Evolutionary conservation across 2,888 invertebrate species (phyloP).

Genomic region (Polia nebulosa): DNA sequence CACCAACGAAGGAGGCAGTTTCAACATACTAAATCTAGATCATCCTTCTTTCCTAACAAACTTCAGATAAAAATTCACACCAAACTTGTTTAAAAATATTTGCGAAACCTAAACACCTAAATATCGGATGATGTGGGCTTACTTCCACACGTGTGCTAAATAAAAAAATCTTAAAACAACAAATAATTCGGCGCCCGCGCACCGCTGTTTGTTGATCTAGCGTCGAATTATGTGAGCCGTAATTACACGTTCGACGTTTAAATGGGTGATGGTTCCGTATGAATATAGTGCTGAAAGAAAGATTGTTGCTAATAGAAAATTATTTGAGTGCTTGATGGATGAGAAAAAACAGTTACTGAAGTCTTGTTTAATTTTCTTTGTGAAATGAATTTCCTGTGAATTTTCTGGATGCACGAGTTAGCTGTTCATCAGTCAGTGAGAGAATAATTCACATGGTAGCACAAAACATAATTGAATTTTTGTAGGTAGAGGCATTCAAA

Average conservation of each 20-base stretch:
- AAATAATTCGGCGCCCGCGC: conserved; percentile 72
- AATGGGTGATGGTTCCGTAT: conserved; percentile 58
- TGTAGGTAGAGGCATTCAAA: background rate
- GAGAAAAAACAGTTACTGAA: conserved; percentile 35
- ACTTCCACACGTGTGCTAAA: conserved; percentile 73
- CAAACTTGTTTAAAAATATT: conserved; percentile 46
- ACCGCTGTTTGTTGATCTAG: conserved; percentile 78
- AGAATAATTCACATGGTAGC: background rate
- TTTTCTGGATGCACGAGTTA: background rate
- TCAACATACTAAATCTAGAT: background rate
- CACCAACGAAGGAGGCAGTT: no score
- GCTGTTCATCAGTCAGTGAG: background rate
- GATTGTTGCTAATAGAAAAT: conserved; percentile 35
- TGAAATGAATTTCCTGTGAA: conserved; percentile 8
- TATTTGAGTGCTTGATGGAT: conserved; percentile 42
- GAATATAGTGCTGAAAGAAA: conserved; percentile 44
- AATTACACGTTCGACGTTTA: conserved; percentile 66
- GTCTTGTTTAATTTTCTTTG: conserved; percentile 1
- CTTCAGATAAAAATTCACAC: conserved; percentile 31
- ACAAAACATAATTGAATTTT: background rate
- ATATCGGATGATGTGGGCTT: conserved; percentile 47
- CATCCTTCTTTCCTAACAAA: background rate
- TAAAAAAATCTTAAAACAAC: conserved; percentile 79
- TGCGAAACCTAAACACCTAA: conserved; percentile 52
- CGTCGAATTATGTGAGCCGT: conserved; percentile 78